These are phyloP conservation scores for Leptobrachium leishanense DNA, from an alignment of 2,113 vertebrate genomes.

Conservation along the genomic window DNA sequence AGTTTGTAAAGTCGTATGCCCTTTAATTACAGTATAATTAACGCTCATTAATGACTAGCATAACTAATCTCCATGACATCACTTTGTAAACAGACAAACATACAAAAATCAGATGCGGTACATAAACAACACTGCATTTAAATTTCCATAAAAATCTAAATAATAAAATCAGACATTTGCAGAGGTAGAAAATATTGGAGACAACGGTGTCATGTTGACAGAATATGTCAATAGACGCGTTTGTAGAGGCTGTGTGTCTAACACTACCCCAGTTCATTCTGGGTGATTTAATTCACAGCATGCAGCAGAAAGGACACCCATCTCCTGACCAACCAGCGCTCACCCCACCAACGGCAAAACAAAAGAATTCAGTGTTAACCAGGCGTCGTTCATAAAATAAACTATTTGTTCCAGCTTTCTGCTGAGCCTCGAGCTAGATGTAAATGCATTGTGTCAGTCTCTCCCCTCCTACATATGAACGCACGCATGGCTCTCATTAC, in stretches of 20 bases:
- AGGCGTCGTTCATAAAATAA: conserved; percentile 19
- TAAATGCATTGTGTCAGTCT: conserved; percentile 6
- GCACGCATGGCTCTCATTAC: conserved; percentile 2
- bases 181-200: background rate
- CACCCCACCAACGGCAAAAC: conserved; percentile 35
- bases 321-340: conserved; percentile 42
- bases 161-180: background rate
- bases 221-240: background rate
- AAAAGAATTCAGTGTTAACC: conserved; percentile 22
- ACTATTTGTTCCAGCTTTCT: conserved; percentile 31
- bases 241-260: background rate
- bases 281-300: conserved; percentile 15
- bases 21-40: too few species aligned
- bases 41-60: too few species aligned
- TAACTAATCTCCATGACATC: too few species aligned
- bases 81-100: too few species aligned
- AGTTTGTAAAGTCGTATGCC: too few species aligned
- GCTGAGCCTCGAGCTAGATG: background rate
- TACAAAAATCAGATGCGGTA: too few species aligned
- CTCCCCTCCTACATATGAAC: conserved; percentile 12
- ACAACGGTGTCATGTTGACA: conserved; percentile 4
- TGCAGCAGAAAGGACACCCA: conserved; percentile 26
- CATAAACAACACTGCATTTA: too few species aligned
- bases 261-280: background rate
- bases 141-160: too few species aligned